Base-by-base conservation (phyloP, 2,797 vertebrate genomes). In the Macropus fuliginosus region DNA sequence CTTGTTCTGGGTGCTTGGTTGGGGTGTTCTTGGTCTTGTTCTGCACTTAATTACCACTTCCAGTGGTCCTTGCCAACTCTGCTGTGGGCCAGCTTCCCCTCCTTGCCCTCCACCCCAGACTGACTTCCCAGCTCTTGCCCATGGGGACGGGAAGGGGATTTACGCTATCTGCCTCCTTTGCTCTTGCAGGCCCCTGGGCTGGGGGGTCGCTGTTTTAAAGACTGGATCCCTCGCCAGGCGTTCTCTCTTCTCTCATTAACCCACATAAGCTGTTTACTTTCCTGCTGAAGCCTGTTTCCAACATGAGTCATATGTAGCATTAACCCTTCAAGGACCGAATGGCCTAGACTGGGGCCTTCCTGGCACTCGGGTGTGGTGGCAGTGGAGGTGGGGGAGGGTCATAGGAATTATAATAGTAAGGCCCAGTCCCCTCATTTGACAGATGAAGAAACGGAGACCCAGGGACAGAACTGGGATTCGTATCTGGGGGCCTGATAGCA, bases 291-390 rank as follows among this genome's bases (percentile, higher is more conserved):
- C 91, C 91, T 31, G 50, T 94, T 93, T 81, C 91, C 91, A 10
- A 24, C 0, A 29, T 97, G 97, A 98, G 95, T 98, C 98, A 97
- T 95, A 74, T 13, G 94, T 56, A 3, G 28, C 95, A 91, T 94
- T 57, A 81, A 81, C 74, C 40, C 74, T 46, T 46, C 40, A 81
- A 81, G 74, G 9, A n/a, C 91, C 52, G 54, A 92, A 12, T 0
- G 5, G 55, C 92, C 81, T 94, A 74, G 54, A 16, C 94, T 56
- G 54, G 62, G 0, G 3, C 0, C n/a, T 93, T 94, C 92, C 28
- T 46, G 66, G 66, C 52, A 91, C 31, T 4, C 13, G 24, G 54
- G 66, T 54, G 21, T 74, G 50, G 74, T 89, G 29, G n/a, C 29
- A 57, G 89, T 54, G n/a, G 27, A 29, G 28, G 24, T 21, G 2